A percentile compares a stretch with the other conserved stretches of the same genome.
These are phyloP conservation scores for Desmophyllum pertusum DNA, from an alignment of 92 coral and sea anemone genomes.

Conservation along the genomic window DNA sequence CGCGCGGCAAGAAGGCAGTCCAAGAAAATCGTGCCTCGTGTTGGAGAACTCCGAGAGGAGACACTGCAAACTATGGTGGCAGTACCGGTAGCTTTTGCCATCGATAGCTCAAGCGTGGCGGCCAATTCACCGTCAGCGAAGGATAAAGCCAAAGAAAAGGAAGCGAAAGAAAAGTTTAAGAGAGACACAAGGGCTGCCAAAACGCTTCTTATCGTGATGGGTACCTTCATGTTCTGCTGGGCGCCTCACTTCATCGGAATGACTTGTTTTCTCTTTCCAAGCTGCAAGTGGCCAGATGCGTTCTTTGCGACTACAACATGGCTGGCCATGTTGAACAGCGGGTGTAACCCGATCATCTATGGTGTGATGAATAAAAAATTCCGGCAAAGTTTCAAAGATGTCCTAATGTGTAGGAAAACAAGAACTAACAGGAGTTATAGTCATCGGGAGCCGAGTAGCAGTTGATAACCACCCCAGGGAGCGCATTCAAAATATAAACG, in stretches of 20 bases:
- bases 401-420: conserved; percentile 58
- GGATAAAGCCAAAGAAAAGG: conserved; percentile 54
- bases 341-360: conserved; percentile 85
- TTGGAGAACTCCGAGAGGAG: conserved; percentile 67
- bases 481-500: background rate
- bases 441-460: conserved; percentile 29
- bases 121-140: conserved; percentile 19
- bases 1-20: conserved; percentile 81
- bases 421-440: conserved; percentile 34
- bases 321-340: conserved; percentile 91
- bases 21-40: conserved; percentile 52
- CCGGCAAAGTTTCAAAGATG: conserved; percentile 78
- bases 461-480: background rate
- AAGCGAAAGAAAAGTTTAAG: conserved; percentile 69
- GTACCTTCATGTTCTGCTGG: conserved; percentile 87
- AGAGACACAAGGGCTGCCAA: conserved; percentile 85
- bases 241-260: conserved; percentile 88
- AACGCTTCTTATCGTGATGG: conserved; percentile 85
- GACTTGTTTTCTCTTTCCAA: conserved; percentile 77
- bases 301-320: conserved; percentile 91
- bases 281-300: conserved; percentile 83
- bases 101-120: background rate
- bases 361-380: conserved; percentile 86
- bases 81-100: conserved; percentile 43
- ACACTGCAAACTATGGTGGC: conserved; percentile 73